phyloP scores from a whole-genome alignment of 2,113 vertebrate species.

The Choloepus hoffmanni region DNA sequence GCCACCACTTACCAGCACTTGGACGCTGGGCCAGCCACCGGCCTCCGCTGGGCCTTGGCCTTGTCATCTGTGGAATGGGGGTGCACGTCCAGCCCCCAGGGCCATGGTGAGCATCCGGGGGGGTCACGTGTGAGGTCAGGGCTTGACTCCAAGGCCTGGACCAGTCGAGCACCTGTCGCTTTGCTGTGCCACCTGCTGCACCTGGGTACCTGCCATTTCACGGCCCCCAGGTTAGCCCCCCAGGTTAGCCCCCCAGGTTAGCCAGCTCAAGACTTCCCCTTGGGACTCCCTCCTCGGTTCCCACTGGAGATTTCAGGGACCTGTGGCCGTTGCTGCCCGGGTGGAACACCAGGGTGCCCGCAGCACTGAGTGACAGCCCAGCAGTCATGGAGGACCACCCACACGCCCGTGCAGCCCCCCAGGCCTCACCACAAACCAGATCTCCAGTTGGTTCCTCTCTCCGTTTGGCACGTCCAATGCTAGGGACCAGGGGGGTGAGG shows the following conservation, averaged over 20 bases:
- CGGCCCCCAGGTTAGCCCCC: rapidly evolving
- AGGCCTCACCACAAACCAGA: rapidly evolving
- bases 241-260: neutral
- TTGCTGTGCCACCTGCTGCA: neutral
- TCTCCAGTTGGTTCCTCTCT: rapidly evolving
- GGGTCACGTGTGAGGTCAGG: neutral
- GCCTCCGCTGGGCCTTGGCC: neutral
- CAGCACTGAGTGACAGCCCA: rapidly evolving
- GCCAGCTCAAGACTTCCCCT: neutral
- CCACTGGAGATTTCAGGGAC: neutral
- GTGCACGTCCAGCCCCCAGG: too few relatives aligned
- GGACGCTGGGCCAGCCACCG: neutral
- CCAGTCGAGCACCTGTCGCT: neutral
- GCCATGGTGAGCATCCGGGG: neutral
- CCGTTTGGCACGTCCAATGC: neutral
- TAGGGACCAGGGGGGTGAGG: neutral
- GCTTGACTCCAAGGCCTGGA: neutral
- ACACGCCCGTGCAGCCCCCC: too few relatives aligned
- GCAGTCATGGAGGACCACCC: rapidly evolving
- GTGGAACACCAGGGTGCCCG: rapidly evolving
- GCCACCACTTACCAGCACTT: too few relatives aligned
- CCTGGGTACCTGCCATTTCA: neutral
- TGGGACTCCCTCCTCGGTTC: neutral
- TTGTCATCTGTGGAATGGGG: neutral
- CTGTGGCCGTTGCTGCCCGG: rapidly evolving